phyloP scores from a whole-genome alignment of 1,140 invertebrate genomes.

The Proales similis region DNA sequence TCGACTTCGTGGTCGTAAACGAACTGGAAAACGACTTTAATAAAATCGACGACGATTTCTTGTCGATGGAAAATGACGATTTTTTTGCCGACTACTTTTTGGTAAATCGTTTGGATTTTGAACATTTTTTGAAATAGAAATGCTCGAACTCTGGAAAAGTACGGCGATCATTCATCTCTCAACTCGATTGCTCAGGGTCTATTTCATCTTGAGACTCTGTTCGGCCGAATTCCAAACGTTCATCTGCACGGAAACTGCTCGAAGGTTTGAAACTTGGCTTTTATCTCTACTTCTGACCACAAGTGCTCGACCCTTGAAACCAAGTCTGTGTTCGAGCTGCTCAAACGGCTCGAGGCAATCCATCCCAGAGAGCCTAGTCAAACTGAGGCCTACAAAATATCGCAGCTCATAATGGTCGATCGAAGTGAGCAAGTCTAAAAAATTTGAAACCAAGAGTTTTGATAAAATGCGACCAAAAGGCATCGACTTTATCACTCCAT shows the following conservation, averaged over 20 bases:
- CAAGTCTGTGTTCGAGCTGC: slow-evolving; percentile 20
- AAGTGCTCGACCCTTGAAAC: neutral
- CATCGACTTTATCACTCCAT: slow-evolving; percentile 29
- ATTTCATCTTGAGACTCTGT: slow-evolving; percentile 14
- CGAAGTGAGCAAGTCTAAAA: slow-evolving; percentile 8
- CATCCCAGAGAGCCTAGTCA: neutral
- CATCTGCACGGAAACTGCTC: slow-evolving; percentile 29
- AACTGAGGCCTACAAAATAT: slow-evolving; percentile 1
- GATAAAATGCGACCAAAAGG: neutral
- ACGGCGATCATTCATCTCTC: slow-evolving; percentile 24
- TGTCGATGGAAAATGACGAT: slow-evolving; percentile 28
- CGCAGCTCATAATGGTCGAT: slow-evolving; percentile 24
- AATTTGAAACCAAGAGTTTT: neutral
- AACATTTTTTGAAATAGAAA: neutral
- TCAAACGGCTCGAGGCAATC: neutral
- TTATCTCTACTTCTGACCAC: neutral
- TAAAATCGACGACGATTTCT: slow-evolving; percentile 26
- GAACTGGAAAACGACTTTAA: slow-evolving; percentile 31
- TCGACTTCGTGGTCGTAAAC: slow-evolving; percentile 6
- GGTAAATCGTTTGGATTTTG: slow-evolving; percentile 1
- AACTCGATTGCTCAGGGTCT: slow-evolving; percentile 13
- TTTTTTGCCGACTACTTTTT: slow-evolving; percentile 31
- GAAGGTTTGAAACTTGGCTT: slow-evolving; percentile 2
- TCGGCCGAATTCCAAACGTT: slow-evolving; percentile 33
- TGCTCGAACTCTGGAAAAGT: neutral